A percentile compares a stretch with the other conserved stretches of the same genome.
Conservation (phyloP, 2,797 vertebrate species). For the Acropternis orthonyx region DNA sequence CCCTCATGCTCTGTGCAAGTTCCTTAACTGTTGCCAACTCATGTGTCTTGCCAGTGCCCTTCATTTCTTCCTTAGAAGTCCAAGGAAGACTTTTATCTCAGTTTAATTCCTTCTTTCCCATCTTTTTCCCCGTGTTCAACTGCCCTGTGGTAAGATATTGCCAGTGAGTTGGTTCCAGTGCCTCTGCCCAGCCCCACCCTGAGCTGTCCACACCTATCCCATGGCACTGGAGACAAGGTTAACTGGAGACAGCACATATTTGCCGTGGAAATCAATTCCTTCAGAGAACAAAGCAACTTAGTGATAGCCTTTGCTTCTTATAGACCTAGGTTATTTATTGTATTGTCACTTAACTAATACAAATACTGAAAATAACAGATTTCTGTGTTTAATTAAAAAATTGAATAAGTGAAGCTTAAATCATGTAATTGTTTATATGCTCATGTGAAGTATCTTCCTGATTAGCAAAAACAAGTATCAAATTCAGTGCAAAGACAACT, state of each 20-base stretch:
- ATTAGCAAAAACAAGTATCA: not conserved
- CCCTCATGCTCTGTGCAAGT: not conserved
- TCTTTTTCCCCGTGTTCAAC: not conserved
- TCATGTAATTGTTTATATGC: not conserved
- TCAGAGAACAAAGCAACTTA: not conserved
- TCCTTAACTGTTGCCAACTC: not conserved
- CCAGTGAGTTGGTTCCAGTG: not conserved
- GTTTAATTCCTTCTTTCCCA: not conserved
- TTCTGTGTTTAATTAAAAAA: not conserved
- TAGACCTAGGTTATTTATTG: not conserved
- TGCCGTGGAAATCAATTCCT: not conserved
- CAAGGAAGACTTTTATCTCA: not conserved
- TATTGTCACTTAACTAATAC: not conserved
- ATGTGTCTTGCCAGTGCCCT: not conserved
- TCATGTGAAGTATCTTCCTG: not conserved
- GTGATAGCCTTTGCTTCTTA: not conserved
- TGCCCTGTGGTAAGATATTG: not conserved
- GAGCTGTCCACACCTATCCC: accelerated
- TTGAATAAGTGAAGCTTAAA: not conserved
- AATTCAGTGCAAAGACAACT: not conserved
- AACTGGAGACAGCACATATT: accelerated
- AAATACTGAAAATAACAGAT: not conserved
- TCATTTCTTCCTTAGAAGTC: not conserved
- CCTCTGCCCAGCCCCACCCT: not conserved
- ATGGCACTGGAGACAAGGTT: not conserved